Conservation (phyloP, 64 coral and sea anemone species). For the Actinia equina region DNA sequence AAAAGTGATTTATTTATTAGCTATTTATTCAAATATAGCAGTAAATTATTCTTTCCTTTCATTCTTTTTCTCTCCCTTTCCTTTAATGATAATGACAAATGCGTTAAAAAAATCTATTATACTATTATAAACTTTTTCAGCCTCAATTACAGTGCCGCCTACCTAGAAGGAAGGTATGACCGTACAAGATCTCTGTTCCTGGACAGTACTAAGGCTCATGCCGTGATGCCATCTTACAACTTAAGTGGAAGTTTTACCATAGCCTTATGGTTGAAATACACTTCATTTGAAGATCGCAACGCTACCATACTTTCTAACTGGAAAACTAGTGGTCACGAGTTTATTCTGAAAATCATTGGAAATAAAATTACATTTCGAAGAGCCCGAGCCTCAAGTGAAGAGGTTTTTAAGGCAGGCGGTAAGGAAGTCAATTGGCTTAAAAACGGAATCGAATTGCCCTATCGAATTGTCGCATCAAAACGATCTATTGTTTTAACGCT, state of each 20-base stretch:
- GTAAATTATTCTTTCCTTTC: too few species aligned
- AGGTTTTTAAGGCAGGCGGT: neutral
- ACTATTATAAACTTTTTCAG: neutral
- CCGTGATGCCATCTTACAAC: neutral
- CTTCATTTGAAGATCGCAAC: neutral
- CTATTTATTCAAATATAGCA: too few species aligned
- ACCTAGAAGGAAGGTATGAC: slow-evolving; percentile 30
- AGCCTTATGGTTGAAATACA: slow-evolving; percentile 33
- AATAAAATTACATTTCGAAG: neutral
- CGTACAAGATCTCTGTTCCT: slow-evolving; percentile 23
- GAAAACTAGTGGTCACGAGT: neutral
- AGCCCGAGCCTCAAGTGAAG: neutral
- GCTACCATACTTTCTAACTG: slow-evolving; percentile 3
- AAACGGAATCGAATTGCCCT: too few species aligned
- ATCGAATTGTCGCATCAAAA: too few species aligned
- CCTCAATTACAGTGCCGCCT: slow-evolving; percentile 25
- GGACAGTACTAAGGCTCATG: slow-evolving; percentile 31
- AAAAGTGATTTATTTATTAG: too few species aligned
- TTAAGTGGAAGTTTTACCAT: slow-evolving; percentile 25
- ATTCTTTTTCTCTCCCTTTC: too few species aligned
- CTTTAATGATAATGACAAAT: too few species aligned
- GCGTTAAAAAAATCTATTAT: neutral
- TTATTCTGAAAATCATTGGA: neutral
- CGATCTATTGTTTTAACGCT: too few species aligned
- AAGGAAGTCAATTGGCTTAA: neutral